These are phyloP conservation scores for Colossoma macropomum DNA, from an alignment of 2,113 vertebrate genomes.

Conservation along the genomic window DNA sequence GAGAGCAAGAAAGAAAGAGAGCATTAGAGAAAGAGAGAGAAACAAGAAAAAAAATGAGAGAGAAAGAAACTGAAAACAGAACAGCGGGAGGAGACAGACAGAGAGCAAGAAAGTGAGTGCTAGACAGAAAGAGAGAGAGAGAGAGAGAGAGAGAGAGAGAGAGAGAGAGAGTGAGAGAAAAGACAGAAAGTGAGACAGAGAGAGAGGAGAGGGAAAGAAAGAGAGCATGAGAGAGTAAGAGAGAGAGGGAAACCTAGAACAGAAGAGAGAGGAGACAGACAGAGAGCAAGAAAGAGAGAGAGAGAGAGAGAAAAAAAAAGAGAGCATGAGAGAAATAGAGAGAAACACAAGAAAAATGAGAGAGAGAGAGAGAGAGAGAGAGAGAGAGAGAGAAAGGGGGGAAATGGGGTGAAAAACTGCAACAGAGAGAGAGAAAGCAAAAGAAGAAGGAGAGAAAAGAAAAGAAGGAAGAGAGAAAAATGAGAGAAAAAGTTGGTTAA, in stretches of 20 bases:
- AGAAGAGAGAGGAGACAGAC: background rate
- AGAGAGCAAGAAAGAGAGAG: background rate
- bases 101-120: background rate
- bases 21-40: no score
- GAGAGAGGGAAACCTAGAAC: constrained; percentile 36
- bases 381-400: background rate
- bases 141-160: background rate
- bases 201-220: background rate
- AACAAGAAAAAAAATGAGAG: no score
- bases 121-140: background rate
- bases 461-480: background rate
- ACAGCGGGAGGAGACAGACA: no score
- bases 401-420: no score
- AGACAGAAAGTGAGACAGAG: background rate
- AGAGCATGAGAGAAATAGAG: constrained; percentile 8
- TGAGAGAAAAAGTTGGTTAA: background rate
- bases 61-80: no score
- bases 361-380: background rate
- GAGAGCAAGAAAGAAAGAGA: background rate
- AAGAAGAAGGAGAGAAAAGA: background rate
- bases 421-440: background rate
- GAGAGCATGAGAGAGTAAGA: background rate
- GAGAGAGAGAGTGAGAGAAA: background rate
- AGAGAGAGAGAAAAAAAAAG: background rate
- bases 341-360: background rate